Conservation (phyloP, 2,888 invertebrate species). For the Apodemia zela region DNA sequence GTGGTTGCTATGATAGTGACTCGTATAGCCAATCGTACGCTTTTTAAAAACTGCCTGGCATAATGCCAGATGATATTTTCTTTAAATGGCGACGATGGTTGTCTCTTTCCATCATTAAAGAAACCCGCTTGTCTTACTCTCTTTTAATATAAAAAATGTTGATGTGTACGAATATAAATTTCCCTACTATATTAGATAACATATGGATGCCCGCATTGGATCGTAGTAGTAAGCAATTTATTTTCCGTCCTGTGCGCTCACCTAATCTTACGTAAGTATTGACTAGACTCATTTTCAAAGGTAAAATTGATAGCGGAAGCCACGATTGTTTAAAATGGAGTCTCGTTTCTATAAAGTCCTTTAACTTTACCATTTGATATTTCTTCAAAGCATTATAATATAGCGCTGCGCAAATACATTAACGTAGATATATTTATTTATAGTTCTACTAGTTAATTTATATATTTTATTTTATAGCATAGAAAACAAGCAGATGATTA, state of each 20-base stretch:
- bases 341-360: neutral
- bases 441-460: no score
- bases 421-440: no score
- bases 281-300: conserved; percentile 2
- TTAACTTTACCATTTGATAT: neutral
- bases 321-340: neutral
- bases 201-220: neutral
- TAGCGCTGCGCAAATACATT: no score
- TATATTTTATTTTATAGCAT: no score
- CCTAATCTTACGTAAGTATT: conserved; percentile 1
- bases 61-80: no score
- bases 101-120: no score
- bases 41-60: no score
- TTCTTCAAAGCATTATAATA: neutral
- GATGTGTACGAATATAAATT: neutral
- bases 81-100: no score
- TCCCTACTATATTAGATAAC: neutral
- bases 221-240: conserved; percentile 2
- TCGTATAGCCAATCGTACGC: no score
- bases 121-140: no score
- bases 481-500: no score
- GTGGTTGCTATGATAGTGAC: no score
- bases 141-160: neutral
- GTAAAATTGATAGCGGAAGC: neutral
- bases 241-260: conserved; percentile 1